Evolutionary conservation across 1,140 invertebrate species (phyloP), one percentile per base, ranked within the genome.

Genomic region (Gryllus bimaculatus): DNA sequence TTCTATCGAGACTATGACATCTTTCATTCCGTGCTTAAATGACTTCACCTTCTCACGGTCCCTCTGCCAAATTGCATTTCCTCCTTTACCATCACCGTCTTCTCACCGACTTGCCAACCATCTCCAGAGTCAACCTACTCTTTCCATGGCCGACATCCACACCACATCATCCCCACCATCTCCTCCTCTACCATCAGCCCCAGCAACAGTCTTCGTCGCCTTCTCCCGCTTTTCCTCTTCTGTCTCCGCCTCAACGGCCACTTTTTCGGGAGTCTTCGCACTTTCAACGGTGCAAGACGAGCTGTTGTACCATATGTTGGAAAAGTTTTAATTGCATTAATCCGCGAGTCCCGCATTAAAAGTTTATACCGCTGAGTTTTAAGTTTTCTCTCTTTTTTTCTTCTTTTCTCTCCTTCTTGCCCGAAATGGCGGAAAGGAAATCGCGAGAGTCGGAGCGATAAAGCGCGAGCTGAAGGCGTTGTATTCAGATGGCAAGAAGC

Each of bases 271-370:
- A 18, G 54, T 66, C 18, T 66, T 18, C 18, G 54, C 54, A 66
- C 54, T 66, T 66, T 7, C 54, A 13, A 66, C 10, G 7, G 54
- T 10, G 54, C 54, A 66, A 66, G 54, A 66, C 54, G 54, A 66
- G 54, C 54, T 66, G 54, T 66, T 66, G 54, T 66, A 66, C 54
- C 54, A 66, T 66, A 66, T 66, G 54, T 66, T 66, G 54, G 54
- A 10, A 66, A 66, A 66, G 54, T 66, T 66, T 66, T 66, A 66
- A 66, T 66, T 66, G 54, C 54, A 66, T 66, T 66, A 66, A 66
- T 66, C 54, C 54, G 54, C 18, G 54, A 66, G 54, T 13, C 54
- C 18, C 10, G 18, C 54, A 66, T 66, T 66, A 66, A 66, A 66
- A 66, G 54, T 66, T 66, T 66, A 66, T 66, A 13, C 54, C 54